phyloP scores from a whole-genome alignment of 2,113 vertebrate species.

The Hyperoodon ampullatus region DNA sequence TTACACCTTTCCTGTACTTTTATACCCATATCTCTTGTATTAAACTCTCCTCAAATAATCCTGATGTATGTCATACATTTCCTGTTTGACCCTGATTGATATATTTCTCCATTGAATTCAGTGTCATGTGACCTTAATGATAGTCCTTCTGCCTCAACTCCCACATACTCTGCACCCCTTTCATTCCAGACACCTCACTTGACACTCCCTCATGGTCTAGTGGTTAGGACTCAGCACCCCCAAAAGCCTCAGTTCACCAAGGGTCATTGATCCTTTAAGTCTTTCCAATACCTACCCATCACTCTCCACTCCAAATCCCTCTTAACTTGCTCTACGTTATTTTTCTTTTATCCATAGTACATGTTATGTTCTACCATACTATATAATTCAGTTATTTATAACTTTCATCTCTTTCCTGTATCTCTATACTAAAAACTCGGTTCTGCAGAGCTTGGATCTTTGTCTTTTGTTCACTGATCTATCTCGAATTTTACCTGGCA shows the following conservation, averaged over 20 bases:
- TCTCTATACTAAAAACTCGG: background rate
- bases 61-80: background rate
- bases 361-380: background rate
- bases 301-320: background rate
- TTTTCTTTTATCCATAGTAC: background rate
- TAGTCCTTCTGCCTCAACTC: background rate
- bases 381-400: background rate
- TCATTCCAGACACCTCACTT: background rate
- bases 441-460: background rate
- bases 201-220: background rate
- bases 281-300: background rate
- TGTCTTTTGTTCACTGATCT: background rate
- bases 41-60: background rate
- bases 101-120: background rate
- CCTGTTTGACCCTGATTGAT: background rate
- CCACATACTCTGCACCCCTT: rapidly evolving
- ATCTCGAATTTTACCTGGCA: background rate
- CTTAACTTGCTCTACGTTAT: background rate
- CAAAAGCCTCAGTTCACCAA: background rate
- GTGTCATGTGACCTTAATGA: background rate
- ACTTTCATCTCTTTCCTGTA: background rate
- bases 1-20: background rate
- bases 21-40: background rate
- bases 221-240: background rate
- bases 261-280: background rate